Percentiles rank a stretch among this genome's conserved stretches.
These are phyloP conservation scores for Xestia c-nigrum DNA, from an alignment of 2,888 invertebrate genomes.

Conservation along the genomic window DNA sequence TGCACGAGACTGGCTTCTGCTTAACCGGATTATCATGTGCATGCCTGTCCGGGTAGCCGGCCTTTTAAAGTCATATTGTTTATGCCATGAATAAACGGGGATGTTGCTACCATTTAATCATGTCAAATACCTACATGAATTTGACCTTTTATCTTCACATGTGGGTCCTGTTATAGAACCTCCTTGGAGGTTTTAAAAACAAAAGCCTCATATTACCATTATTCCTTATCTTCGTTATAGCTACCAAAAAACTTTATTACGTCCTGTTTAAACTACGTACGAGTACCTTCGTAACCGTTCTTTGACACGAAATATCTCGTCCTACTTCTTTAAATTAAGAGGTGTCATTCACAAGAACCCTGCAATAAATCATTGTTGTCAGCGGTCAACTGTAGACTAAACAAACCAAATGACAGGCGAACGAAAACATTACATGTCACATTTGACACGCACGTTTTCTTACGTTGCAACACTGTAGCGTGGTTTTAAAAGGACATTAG, in stretches of 20 bases:
- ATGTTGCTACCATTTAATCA: too few species aligned
- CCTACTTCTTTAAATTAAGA: slow-evolving; percentile 35
- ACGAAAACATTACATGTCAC: slow-evolving; percentile 22
- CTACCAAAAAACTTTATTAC: background rate
- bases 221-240: background rate
- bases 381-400: slow-evolving; percentile 40
- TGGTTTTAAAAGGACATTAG: slow-evolving; percentile 17
- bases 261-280: slow-evolving; percentile 7
- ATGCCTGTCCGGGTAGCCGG: too few species aligned
- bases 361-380: slow-evolving; percentile 46
- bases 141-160: background rate
- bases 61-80: too few species aligned
- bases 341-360: slow-evolving; percentile 39
- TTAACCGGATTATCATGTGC: too few species aligned
- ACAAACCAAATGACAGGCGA: slow-evolving; percentile 42
- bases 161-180: too few species aligned
- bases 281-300: background rate
- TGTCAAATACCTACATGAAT: too few species aligned
- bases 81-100: too few species aligned
- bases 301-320: slow-evolving; percentile 14
- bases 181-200: background rate
- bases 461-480: slow-evolving; percentile 32
- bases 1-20: too few species aligned
- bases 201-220: background rate
- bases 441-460: slow-evolving; percentile 45